These are phyloP conservation scores for Laticauda laticaudata DNA, from an alignment of 2,113 vertebrate species.

Conservation along the genomic window DNA sequence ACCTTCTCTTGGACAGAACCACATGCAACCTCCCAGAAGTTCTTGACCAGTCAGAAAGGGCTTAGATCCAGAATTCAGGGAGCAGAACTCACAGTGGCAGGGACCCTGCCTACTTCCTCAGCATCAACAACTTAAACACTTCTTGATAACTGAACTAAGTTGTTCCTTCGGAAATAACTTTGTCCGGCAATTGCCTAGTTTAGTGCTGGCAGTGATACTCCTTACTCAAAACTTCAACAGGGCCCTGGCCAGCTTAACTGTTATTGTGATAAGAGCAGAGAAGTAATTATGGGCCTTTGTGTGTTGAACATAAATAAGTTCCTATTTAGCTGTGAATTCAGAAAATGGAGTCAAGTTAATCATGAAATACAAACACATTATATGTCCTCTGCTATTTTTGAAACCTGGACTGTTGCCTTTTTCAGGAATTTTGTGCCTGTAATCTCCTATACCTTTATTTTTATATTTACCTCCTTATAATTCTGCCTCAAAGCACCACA, in stretches of 20 bases:
- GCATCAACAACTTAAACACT: neutral
- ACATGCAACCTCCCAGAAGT: neutral
- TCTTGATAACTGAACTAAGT: neutral
- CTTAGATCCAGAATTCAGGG: neutral
- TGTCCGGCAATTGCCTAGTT: neutral
- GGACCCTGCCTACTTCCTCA: neutral
- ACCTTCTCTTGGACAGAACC: neutral
- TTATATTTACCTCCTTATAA: neutral
- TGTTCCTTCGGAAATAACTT: neutral
- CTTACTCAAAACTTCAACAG: neutral
- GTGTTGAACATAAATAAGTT: neutral
- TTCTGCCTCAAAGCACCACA: neutral
- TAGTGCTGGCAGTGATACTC: neutral
- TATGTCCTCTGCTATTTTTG: neutral
- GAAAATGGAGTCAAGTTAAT: neutral
- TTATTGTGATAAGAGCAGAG: neutral
- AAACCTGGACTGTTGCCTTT: neutral
- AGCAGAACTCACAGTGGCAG: neutral
- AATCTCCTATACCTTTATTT: neutral
- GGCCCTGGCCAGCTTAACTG: neutral
- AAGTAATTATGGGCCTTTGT: neutral
- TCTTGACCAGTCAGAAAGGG: neutral
- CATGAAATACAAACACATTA: neutral
- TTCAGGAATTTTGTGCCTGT: neutral
- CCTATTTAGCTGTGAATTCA: neutral